Percentiles rank a stretch among this genome's conserved stretches.
Conservation (phyloP, 2,797 vertebrate genomes). For the Poecilia gillii region DNA sequence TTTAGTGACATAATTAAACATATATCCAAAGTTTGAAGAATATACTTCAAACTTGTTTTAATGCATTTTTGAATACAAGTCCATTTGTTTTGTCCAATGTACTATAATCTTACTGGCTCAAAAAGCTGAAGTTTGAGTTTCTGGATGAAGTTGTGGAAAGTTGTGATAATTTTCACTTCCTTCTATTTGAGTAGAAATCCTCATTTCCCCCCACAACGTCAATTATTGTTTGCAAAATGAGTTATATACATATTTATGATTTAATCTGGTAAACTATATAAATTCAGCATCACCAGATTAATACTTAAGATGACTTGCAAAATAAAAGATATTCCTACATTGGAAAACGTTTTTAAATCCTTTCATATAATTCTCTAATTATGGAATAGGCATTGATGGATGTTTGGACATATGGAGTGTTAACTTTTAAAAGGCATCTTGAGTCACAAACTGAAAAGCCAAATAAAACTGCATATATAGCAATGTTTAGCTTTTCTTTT, state of each 20-base stretch:
- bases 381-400: background rate
- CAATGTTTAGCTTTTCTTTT: background rate
- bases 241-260: background rate
- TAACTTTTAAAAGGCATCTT: background rate
- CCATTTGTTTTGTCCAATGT: background rate
- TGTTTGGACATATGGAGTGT: background rate
- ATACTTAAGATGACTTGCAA: background rate
- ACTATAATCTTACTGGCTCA: background rate
- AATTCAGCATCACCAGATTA: background rate
- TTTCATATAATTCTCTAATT: background rate
- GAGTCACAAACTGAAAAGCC: background rate
- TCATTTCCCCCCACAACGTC: too few species aligned
- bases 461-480: background rate
- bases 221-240: background rate
- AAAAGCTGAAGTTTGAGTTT: background rate
- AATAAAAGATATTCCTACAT: background rate
- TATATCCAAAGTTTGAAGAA: background rate
- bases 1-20: background rate
- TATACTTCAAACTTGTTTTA: background rate
- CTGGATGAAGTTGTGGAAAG: background rate
- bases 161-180: background rate
- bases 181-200: background rate
- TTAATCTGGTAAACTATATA: background rate
- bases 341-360: background rate
- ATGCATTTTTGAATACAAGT: background rate